A percentile compares a stretch with the other conserved stretches of the same genome.
Conservation (phyloP, 2,888 invertebrate genomes). For the Temnothorax unifasciatus region DNA sequence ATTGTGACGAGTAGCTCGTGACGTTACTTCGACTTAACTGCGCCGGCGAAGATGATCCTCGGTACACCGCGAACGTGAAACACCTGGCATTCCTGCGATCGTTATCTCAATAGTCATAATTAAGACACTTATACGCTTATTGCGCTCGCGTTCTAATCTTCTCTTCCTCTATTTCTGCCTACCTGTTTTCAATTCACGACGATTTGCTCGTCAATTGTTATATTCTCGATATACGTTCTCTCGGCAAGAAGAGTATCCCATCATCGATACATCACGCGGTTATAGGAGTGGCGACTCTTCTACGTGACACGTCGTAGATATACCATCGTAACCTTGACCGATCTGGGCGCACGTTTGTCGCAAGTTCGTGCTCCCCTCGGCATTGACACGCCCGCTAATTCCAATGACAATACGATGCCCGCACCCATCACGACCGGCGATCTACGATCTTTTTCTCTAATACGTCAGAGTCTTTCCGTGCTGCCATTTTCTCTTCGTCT, state of each 20-base stretch:
- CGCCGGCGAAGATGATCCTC: background rate
- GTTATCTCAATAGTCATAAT: constrained; percentile 2
- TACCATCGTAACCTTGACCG: constrained; percentile 51
- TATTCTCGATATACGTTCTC: background rate
- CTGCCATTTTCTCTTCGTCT: constrained; percentile 48
- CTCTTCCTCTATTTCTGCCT: background rate
- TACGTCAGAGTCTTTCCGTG: background rate
- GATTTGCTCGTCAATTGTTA: background rate
- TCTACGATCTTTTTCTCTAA: constrained; percentile 42
- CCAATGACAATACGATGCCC: constrained; percentile 51
- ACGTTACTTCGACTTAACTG: background rate
- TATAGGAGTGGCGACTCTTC: too few relatives aligned
- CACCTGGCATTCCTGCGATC: background rate
- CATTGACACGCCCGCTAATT: constrained; percentile 74
- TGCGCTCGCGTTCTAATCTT: background rate
- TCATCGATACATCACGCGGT: background rate
- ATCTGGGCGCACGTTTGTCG: constrained; percentile 41
- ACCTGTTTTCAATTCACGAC: background rate
- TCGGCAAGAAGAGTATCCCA: background rate
- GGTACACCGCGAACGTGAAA: background rate
- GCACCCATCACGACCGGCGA: constrained; percentile 7
- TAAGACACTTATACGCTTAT: background rate
- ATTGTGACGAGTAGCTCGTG: background rate
- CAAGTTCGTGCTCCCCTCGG: constrained; percentile 46
- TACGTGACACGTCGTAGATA: background rate